phyloP scores from a whole-genome alignment of 2,113 vertebrate genomes.

The Vimba vimba region DNA sequence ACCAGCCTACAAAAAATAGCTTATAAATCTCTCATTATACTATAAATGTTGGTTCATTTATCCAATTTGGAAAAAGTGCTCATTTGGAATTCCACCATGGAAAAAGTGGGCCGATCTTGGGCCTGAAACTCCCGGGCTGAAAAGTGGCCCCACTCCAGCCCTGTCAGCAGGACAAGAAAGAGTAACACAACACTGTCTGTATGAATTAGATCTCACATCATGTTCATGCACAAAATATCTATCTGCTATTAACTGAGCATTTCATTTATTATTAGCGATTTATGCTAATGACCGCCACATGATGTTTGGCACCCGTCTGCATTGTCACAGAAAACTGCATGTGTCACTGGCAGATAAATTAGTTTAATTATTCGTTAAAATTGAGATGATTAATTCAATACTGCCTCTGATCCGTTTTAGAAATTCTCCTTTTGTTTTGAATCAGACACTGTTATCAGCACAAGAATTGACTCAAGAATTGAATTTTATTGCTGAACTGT shows the following conservation, averaged over 20 bases:
- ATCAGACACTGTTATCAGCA: constrained; percentile 10
- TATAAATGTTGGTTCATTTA: too few relatives aligned
- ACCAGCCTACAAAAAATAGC: too few relatives aligned
- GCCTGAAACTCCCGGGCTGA: too few relatives aligned
- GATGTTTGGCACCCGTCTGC: constrained; percentile 22
- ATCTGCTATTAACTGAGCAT: constrained; percentile 16
- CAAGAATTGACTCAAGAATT: constrained; percentile 12
- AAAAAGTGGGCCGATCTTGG: too few relatives aligned
- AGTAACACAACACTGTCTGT: background rate
- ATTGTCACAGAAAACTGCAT: background rate
- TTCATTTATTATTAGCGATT: constrained; percentile 34
- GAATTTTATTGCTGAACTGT: background rate
- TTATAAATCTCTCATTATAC: too few relatives aligned
- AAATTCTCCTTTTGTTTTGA: constrained; percentile 40
- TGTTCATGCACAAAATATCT: background rate
- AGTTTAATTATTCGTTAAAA: constrained; percentile 47
- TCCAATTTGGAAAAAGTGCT: too few relatives aligned
- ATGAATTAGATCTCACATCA: background rate
- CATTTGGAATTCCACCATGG: too few relatives aligned
- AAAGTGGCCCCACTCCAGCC: too few relatives aligned
- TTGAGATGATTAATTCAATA: constrained; percentile 53
- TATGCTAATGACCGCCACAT: constrained; percentile 31
- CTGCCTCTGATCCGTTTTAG: constrained; percentile 16
- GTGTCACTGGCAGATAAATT: constrained; percentile 51
- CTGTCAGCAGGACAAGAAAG: background rate